These are phyloP conservation scores for Dipodomys spectabilis DNA, from an alignment of 2,113 vertebrate species.

Conservation along the genomic window DNA sequence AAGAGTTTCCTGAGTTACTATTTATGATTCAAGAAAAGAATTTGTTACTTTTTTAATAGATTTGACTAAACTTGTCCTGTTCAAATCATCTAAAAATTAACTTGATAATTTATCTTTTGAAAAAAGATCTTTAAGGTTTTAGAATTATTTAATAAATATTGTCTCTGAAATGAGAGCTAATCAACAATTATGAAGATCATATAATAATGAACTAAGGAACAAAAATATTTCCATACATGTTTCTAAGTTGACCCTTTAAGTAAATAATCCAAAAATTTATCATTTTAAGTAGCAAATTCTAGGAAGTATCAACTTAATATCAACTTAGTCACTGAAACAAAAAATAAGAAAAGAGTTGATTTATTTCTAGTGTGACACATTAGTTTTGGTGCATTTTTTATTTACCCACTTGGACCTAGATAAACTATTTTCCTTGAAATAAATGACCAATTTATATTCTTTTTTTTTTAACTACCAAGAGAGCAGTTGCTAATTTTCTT, in stretches of 20 bases:
- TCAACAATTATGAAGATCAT: conserved; percentile 6
- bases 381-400: neutral
- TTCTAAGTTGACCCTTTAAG: conserved; percentile 23
- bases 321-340: neutral
- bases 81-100: conserved; percentile 30
- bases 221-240: conserved; percentile 26
- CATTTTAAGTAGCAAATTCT: conserved; percentile 46
- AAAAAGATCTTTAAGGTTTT: neutral
- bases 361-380: conserved; percentile 20
- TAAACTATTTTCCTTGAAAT: conserved; percentile 27
- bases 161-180: neutral
- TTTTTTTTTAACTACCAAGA: neutral
- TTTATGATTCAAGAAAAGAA: conserved; percentile 14
- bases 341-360: neutral
- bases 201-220: neutral
- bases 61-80: neutral
- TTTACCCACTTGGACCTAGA: neutral
- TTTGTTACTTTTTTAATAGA: neutral
- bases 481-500: conserved; percentile 8
- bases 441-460: neutral
- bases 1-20: neutral
- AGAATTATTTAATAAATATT: conserved; percentile 39
- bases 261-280: neutral
- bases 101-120: conserved; percentile 30
- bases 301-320: conserved; percentile 7